A percentile compares a stretch with the other conserved stretches of the same genome.
phyloP scores from a whole-genome alignment of 2,797 vertebrate species.

The Poliocrania exsul region DNA sequence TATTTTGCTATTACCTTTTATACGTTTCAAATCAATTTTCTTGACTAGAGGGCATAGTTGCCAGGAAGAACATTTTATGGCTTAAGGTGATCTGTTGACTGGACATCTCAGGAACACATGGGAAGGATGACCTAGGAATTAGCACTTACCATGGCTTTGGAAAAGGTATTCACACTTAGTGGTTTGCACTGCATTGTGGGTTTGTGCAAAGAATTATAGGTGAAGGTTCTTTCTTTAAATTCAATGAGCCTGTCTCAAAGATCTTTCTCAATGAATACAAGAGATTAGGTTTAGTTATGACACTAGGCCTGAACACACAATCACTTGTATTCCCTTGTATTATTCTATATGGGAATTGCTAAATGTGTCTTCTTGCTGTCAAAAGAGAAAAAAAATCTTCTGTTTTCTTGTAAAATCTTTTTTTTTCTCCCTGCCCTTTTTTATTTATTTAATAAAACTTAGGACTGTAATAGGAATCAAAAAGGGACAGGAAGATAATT shows the following conservation, averaged over 20 bases:
- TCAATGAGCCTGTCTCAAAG: neutral
- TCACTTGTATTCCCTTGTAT: neutral
- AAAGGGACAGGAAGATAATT: neutral
- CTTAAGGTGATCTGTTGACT: neutral
- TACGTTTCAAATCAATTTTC: neutral
- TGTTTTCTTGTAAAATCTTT: neutral
- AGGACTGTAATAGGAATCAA: neutral
- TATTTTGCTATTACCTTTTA: neutral
- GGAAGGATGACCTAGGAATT: neutral
- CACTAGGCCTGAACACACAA: neutral
- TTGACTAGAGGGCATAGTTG: neutral
- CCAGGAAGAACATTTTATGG: neutral
- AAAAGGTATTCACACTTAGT: neutral
- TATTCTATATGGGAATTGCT: neutral
- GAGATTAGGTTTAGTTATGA: neutral
- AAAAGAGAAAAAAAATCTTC: neutral
- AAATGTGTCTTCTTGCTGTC: neutral
- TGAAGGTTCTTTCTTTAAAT: neutral
- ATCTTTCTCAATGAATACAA: neutral
- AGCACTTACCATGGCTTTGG: neutral
- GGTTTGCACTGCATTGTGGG: neutral
- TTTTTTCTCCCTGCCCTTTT: rapidly evolving
- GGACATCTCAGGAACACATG: rapidly evolving
- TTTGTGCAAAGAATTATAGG: neutral
- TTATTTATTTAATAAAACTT: neutral